These are phyloP conservation scores for Amiota minor DNA, from an alignment of 2,888 invertebrate genomes.

Conservation along the genomic window DNA sequence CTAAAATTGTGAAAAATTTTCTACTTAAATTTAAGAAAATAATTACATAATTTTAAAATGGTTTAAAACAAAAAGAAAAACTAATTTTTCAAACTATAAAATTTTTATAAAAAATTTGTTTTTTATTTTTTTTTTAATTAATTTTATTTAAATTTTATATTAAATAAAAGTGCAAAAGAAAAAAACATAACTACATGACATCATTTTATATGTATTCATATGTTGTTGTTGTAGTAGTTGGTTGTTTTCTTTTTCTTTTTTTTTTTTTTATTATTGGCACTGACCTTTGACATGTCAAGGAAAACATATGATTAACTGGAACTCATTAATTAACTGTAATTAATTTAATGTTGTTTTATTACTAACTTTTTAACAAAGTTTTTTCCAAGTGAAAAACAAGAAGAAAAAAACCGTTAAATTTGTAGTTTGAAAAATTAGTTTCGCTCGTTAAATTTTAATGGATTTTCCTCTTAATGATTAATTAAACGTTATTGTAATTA, in stretches of 20 bases:
- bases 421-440: slow-evolving; percentile 59
- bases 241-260: no score
- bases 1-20: not conserved
- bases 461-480: no score
- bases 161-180: slow-evolving; percentile 60
- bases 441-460: not conserved
- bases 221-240: slow-evolving; percentile 30
- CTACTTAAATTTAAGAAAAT: slow-evolving; percentile 1
- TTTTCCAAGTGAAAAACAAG: not conserved
- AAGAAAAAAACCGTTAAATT: not conserved
- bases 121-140: no score
- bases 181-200: slow-evolving; percentile 55
- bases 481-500: no score
- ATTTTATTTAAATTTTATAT: no score
- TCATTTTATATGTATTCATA: slow-evolving; percentile 42
- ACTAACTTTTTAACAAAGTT: not conserved
- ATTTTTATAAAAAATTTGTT: not conserved
- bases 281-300: no score
- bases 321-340: slow-evolving; percentile 22
- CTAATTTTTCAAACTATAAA: slow-evolving; percentile 27
- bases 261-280: no score
- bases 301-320: not conserved
- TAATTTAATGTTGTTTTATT: slow-evolving; percentile 18
- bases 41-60: not conserved
- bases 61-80: slow-evolving; percentile 10